Conservation (phyloP, 2,113 vertebrate genomes). For the Labeo catla region DNA sequence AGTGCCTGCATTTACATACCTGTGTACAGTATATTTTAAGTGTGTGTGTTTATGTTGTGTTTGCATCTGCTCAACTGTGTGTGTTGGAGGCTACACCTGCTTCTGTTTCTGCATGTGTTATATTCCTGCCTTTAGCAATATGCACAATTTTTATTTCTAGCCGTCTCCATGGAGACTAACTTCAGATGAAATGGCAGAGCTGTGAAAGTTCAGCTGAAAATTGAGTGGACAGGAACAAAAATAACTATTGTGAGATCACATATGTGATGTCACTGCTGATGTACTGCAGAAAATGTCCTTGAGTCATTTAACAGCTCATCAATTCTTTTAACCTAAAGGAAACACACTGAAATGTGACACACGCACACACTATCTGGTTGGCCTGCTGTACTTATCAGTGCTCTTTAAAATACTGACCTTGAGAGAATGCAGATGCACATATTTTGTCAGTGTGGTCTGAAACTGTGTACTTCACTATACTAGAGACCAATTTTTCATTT, state of each 20-base stretch:
- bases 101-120: background rate
- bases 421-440: background rate
- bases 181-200: conserved; percentile 45
- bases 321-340: background rate
- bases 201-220: conserved; percentile 13
- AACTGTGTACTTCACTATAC: background rate
- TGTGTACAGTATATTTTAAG: background rate
- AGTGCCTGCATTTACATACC: background rate
- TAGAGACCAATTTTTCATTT: background rate
- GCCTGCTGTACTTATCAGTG: background rate
- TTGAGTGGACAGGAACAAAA: conserved; percentile 48
- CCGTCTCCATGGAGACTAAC: conserved; percentile 41
- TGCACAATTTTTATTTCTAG: conserved; percentile 10
- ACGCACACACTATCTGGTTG: background rate
- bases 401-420: background rate
- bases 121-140: conserved; percentile 18
- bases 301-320: conserved; percentile 12
- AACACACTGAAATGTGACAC: background rate
- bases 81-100: background rate
- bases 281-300: background rate
- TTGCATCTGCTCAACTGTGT: background rate
- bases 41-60: background rate
- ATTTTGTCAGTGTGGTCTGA: background rate
- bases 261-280: background rate
- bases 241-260: conserved; percentile 11